Percentiles rank a stretch among this genome's conserved stretches.
Evolutionary conservation across 2,113 vertebrate genomes (phyloP).

Genomic region (Irena cyanogastra): DNA sequence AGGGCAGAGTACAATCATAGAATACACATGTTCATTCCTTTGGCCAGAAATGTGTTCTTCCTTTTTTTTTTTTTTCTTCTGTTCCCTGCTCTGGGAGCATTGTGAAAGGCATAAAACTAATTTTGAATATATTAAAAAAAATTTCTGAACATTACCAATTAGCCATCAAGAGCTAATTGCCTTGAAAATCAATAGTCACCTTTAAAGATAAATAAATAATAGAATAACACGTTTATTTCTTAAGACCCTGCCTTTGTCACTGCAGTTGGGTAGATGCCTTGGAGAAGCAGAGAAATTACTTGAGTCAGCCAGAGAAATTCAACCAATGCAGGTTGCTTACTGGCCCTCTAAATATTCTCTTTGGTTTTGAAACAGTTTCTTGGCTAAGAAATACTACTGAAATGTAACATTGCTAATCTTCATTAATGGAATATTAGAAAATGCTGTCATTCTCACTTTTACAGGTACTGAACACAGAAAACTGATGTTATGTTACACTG

Average conservation of each 20-base stretch:
- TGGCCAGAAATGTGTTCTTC: neutral
- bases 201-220: neutral
- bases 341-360: neutral
- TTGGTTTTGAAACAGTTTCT: neutral
- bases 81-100: neutral
- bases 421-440: neutral
- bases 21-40: neutral
- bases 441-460: neutral
- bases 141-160: neutral
- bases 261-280: neutral
- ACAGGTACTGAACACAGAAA: neutral
- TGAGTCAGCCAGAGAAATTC: neutral
- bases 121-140: neutral
- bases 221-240: neutral
- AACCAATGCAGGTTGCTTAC: fast-evolving
- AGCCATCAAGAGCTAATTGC: neutral
- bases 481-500: neutral
- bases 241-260: neutral
- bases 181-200: neutral
- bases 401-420: neutral
- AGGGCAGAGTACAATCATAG: neutral
- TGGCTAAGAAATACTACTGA: neutral
- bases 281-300: neutral
- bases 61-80: neutral
- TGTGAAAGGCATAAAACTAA: neutral